These are phyloP conservation scores for Enteromius anoplus DNA, from an alignment of 2,797 vertebrate genomes.

Conservation along the genomic window DNA sequence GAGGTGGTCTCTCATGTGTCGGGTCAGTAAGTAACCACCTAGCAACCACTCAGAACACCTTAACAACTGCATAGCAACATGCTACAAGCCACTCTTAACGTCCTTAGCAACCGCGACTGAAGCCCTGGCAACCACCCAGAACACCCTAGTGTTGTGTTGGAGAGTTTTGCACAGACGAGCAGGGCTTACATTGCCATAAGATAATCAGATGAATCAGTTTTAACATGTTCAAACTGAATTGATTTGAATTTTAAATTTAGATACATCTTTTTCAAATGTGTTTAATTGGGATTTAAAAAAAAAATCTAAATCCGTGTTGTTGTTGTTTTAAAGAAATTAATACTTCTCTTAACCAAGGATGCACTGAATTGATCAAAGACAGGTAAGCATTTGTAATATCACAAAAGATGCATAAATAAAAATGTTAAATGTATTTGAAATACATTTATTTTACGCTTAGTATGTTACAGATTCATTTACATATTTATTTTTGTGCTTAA, in stretches of 20 bases:
- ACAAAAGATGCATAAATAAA: background rate
- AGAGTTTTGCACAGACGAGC: background rate
- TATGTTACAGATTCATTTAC: background rate
- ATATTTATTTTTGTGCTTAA: background rate
- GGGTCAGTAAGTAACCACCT: constrained; percentile 24
- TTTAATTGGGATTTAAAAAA: background rate
- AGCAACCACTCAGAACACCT: constrained; percentile 19
- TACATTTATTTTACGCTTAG: background rate
- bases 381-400: background rate
- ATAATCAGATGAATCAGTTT: background rate
- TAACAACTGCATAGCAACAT: constrained; percentile 39
- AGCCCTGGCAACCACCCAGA: constrained; percentile 42
- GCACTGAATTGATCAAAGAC: background rate
- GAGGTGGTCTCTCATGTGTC: constrained; percentile 18
- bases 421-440: background rate
- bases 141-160: background rate
- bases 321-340: background rate
- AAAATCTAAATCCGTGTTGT: background rate
- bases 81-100: constrained; percentile 24
- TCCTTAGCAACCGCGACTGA: constrained; percentile 31
- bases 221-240: background rate
- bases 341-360: background rate
- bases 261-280: background rate
- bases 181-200: background rate
- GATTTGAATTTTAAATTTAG: background rate